Evolutionary conservation across 2,113 vertebrate species (phyloP).

Genomic region (Sterrhoptilus dennistouni): DNA sequence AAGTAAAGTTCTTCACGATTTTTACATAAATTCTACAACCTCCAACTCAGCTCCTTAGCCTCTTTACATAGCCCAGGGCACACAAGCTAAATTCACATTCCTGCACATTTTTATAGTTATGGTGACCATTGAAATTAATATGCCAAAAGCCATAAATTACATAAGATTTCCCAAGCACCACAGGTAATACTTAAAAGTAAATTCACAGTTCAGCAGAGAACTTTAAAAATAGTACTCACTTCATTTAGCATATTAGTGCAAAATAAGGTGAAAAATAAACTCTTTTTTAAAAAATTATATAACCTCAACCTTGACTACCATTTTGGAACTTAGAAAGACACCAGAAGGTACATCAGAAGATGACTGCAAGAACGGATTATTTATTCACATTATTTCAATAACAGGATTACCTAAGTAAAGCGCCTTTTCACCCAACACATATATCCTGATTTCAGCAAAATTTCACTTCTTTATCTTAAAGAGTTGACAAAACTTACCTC

Average conservation of each 20-base stretch:
- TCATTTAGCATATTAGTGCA: not conserved
- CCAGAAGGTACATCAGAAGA: not conserved
- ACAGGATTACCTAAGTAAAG: not conserved
- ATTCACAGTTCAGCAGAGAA: not conserved
- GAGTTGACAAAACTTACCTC: conserved; percentile 78
- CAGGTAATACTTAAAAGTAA: not conserved
- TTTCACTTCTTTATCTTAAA: not conserved
- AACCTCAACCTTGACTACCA: not conserved
- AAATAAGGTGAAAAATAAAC: not conserved
- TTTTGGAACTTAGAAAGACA: not conserved
- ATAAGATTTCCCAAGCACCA: not conserved
- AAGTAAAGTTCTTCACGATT: not conserved
- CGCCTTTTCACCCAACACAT: not conserved
- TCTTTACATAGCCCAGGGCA: not conserved
- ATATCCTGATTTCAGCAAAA: not conserved
- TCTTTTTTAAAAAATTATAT: too few relatives aligned
- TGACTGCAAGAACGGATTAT: not conserved
- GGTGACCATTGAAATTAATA: not conserved
- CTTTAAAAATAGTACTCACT: not conserved
- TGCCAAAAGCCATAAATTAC: not conserved
- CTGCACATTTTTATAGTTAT: not conserved
- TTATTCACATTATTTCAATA: not conserved
- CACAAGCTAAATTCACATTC: not conserved
- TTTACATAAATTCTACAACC: not conserved
- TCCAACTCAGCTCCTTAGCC: not conserved